Evolutionary conservation across 2,113 vertebrate species (phyloP).

Genomic region (Onychostruthus taczanowskii): DNA sequence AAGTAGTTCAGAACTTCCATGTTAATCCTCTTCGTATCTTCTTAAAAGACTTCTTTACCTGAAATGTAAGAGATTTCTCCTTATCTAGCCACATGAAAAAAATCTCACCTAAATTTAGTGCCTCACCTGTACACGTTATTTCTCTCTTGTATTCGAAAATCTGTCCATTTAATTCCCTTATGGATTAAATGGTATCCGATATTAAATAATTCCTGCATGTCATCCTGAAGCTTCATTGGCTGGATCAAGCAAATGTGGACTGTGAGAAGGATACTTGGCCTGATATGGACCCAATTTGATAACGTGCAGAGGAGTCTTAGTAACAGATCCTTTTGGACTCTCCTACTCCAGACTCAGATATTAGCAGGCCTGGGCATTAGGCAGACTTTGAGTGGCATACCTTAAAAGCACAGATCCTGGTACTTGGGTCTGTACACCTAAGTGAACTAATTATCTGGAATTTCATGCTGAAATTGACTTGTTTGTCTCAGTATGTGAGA

Average conservation of each 20-base stretch:
- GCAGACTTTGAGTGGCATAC: neutral
- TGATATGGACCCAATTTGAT: neutral
- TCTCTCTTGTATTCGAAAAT: neutral
- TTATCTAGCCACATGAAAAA: neutral
- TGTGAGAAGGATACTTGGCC: neutral
- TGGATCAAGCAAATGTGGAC: neutral
- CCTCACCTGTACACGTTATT: neutral
- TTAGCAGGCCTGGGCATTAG: neutral
- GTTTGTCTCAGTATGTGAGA: neutral
- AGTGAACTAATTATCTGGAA: neutral
- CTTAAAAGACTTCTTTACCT: neutral
- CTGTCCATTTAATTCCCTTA: neutral
- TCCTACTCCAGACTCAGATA: neutral
- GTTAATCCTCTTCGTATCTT: neutral
- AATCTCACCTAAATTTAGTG: neutral
- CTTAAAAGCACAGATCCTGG: neutral
- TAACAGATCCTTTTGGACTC: neutral
- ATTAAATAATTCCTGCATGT: neutral
- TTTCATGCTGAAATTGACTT: neutral
- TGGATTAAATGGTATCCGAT: neutral
- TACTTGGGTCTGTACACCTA: neutral
- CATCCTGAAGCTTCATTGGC: neutral
- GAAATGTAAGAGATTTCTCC: neutral
- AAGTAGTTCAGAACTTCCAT: neutral
- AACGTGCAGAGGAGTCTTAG: neutral